Evolutionary conservation across 2,113 vertebrate species (phyloP), one percentile per base, ranked within the genome.

Genomic region (Tonatia bakeri): DNA sequence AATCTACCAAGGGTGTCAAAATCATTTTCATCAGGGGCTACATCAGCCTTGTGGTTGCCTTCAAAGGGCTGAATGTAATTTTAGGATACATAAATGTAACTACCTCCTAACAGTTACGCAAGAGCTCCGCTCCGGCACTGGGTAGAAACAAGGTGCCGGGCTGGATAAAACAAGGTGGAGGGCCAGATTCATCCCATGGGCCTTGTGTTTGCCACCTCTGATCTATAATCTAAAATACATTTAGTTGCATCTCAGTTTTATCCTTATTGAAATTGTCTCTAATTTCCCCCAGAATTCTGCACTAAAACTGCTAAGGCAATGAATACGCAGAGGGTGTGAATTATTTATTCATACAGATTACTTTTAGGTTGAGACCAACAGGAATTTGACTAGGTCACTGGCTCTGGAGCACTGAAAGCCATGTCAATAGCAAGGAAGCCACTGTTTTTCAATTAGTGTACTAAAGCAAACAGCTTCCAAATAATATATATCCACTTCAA

Each of bases 291-390:
- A 97, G 95, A 97, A 95, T 97, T 97, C 79, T 97, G n/a, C 91
- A 90, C n/a, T 95, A 75, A 97, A 90, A 86, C 45, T 97, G 65
- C 69, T 97, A 97, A 98, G 90, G 84, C 61, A 95, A 50, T 96
- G 94, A 84, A 79, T 72, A 59, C 94, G 81, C 90, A 88, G 40
- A 87, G 93, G 54, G 50, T 97, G 90, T 97, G 96, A 98, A 97
- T 98, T 98, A 98, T 98, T 98, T 98, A 98, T 98, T 98, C 97
- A 96, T 90, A 96, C 89, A 87, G 65, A 93, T 96, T 95, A 97
- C 93, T 98, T 98, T 97, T 96, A 98, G 97, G 97, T 96, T 97
- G 85, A 88, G 96, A 88, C 97, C 96, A 98, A 94, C 72, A 91
- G 97, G 98, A 97, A 98, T 98, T 97, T 98, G 83, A 80, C 65